A percentile compares a stretch with the other conserved stretches of the same genome.
phyloP scores from a whole-genome alignment of 1,140 invertebrate species.

The Tetraneura akinire region DNA sequence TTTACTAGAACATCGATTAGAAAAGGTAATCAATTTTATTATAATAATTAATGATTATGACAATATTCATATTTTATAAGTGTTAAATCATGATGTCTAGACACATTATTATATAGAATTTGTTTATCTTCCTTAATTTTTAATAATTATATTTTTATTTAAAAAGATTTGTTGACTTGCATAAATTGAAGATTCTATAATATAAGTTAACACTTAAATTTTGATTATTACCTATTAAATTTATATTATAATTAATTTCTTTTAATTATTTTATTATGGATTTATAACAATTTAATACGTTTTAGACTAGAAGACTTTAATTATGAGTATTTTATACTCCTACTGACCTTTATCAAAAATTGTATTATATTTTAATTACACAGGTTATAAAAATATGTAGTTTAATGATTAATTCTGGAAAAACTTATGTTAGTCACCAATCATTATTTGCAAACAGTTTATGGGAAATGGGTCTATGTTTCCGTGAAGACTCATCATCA shows the following conservation, averaged over 20 bases:
- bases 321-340: background rate
- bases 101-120: too few relatives aligned
- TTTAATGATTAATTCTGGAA: slow-evolving; percentile 83
- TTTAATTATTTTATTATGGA: background rate
- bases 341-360: background rate
- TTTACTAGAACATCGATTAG: slow-evolving; percentile 80
- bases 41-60: too few relatives aligned
- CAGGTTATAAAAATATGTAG: slow-evolving; percentile 79
- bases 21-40: slow-evolving; percentile 70
- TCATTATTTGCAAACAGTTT: slow-evolving; percentile 80
- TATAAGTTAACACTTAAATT: too few relatives aligned
- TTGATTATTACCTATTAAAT: too few relatives aligned
- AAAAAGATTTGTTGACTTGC: too few relatives aligned
- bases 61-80: too few relatives aligned
- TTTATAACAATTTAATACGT: background rate
- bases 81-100: too few relatives aligned
- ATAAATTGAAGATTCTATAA: too few relatives aligned
- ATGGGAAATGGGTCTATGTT: slow-evolving; percentile 79
- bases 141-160: too few relatives aligned
- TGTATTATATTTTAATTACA: slow-evolving; percentile 55
- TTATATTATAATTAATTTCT: slow-evolving; percentile 13
- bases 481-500: slow-evolving; percentile 71
- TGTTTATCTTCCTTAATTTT: too few relatives aligned
- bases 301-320: background rate
- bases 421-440: slow-evolving; percentile 82